A percentile compares a stretch with the other conserved stretches of the same genome.
Conservation (phyloP, 2,797 vertebrate species). For the Hemitrygon akajei region DNA sequence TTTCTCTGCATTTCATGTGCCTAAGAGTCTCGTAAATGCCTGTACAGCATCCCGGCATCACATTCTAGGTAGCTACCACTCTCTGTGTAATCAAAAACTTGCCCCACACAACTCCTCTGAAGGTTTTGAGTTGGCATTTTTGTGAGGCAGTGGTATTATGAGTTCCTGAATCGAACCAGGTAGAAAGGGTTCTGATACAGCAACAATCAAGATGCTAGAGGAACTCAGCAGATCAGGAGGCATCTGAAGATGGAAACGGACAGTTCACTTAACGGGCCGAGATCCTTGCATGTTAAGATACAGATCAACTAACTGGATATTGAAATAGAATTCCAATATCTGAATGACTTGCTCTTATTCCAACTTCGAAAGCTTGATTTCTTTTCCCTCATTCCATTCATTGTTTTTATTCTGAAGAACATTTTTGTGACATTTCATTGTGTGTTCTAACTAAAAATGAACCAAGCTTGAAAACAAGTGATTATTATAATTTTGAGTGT, state of each 20-base stretch:
- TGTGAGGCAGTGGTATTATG: neutral
- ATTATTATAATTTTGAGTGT: neutral
- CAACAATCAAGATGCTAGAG: no score
- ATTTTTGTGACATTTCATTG: neutral
- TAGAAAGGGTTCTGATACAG: neutral
- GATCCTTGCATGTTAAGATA: neutral
- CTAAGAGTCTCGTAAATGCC: no score
- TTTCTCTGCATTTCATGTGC: no score
- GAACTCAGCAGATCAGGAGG: no score
- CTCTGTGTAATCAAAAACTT: no score
- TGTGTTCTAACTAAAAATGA: neutral
- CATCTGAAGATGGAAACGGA: no score
- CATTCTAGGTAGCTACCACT: no score
- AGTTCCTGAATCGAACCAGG: neutral
- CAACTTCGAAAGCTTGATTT: neutral
- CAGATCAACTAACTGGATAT: neutral
- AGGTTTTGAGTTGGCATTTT: neutral
- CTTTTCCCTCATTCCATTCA: neutral
- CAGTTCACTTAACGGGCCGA: no score
- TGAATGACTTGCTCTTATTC: neutral
- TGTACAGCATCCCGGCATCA: no score
- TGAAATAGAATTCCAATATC: neutral
- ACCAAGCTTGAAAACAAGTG: neutral
- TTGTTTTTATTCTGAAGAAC: neutral
- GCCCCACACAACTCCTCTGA: no score